These are phyloP conservation scores for Eilema depressum DNA, from an alignment of 2,888 invertebrate species.

Conservation along the genomic window DNA sequence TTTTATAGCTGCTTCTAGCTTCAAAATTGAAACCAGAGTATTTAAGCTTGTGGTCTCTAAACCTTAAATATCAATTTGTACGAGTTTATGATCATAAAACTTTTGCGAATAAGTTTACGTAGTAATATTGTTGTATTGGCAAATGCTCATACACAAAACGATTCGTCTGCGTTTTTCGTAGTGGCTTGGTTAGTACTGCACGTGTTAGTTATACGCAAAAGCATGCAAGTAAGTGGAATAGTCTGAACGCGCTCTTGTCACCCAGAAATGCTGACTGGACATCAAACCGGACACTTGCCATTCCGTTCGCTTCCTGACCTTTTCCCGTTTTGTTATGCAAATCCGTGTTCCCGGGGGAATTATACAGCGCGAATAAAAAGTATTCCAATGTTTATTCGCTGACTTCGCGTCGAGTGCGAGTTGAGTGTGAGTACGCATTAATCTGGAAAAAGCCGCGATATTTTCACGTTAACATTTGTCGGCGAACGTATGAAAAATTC, in stretches of 20 bases:
- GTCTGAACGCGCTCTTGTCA: slow-evolving; percentile 59
- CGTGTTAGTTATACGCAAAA: slow-evolving; percentile 18
- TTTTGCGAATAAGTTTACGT: background rate
- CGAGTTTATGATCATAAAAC: background rate
- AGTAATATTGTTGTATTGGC: background rate
- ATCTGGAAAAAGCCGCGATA: slow-evolving; percentile 67
- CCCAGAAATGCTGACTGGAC: slow-evolving; percentile 78
- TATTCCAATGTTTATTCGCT: slow-evolving; percentile 83
- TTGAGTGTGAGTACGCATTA: slow-evolving; percentile 82
- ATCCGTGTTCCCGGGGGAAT: slow-evolving; percentile 80
- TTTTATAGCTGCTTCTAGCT: background rate
- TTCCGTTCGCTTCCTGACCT: slow-evolving; percentile 86
- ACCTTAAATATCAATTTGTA: background rate
- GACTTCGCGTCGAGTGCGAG: slow-evolving; percentile 76
- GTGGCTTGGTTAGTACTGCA: background rate
- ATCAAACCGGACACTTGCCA: slow-evolving; percentile 84
- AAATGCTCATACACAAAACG: background rate
- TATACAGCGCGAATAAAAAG: slow-evolving; percentile 84
- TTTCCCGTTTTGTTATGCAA: slow-evolving; percentile 86
- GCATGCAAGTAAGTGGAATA: slow-evolving; percentile 56
- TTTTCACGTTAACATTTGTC: slow-evolving; percentile 62
- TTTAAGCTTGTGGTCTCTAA: background rate
- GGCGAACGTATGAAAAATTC: slow-evolving; percentile 41
- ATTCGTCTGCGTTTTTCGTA: background rate
- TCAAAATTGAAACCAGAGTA: background rate